These are phyloP conservation scores for Macrobrachium rosenbergii DNA, from an alignment of 1,140 invertebrate genomes.

Conservation along the genomic window DNA sequence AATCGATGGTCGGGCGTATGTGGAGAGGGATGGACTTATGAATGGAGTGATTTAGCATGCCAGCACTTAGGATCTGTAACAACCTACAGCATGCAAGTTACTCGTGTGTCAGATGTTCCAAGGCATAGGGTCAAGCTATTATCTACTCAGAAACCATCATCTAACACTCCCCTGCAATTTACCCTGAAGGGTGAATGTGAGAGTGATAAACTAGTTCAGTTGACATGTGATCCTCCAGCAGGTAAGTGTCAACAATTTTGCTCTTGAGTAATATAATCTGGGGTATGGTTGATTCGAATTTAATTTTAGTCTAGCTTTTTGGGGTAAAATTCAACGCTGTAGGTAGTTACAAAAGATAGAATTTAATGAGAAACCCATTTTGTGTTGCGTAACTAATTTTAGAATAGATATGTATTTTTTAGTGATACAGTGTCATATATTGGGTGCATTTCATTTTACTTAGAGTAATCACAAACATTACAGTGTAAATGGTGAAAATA, in stretches of 20 bases:
- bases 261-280: not conserved
- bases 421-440: too few species aligned
- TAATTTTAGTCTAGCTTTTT: not conserved
- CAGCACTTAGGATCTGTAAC: constrained; percentile 21
- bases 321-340: too few species aligned
- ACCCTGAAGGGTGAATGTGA: constrained; percentile 41
- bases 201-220: constrained; percentile 43
- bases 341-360: too few species aligned
- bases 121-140: constrained; percentile 31
- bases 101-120: constrained; percentile 30
- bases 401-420: too few species aligned
- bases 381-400: too few species aligned
- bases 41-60: constrained; percentile 48
- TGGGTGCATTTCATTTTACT: too few species aligned
- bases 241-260: not conserved
- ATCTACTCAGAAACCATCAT: not conserved
- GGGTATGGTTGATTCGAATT: not conserved
- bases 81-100: constrained; percentile 38
- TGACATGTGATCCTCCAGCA: constrained; percentile 36
- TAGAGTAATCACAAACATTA: too few species aligned
- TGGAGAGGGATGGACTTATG: constrained; percentile 44
- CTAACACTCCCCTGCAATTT: constrained; percentile 31
- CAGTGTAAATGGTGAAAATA: too few species aligned
- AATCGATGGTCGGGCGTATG: constrained; percentile 41
- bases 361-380: too few species aligned